Evolutionary conservation across 1,140 invertebrate species (phyloP), one percentile per base, ranked within the genome.

Genomic region (Trichonephila inaurata): DNA sequence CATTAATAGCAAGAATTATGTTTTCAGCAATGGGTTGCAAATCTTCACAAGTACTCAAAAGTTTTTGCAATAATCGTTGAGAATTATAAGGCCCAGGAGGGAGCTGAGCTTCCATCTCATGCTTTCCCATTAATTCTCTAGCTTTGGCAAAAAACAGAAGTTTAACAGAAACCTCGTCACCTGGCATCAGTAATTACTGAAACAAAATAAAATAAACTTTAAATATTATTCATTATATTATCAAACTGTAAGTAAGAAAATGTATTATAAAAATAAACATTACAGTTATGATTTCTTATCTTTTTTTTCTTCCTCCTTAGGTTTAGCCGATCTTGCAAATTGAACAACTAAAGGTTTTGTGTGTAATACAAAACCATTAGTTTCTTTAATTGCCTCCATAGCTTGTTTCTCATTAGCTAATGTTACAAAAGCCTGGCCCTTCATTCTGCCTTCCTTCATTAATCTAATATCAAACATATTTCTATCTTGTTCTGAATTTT

Each of bases 391-490:
- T 58, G 98, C 98, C 95, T 96, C 96, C 95, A 97, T 96, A 3
- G 98, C 98, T 95, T 97, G 96, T 89, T 96, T 96, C n/a, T 97
- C 96, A 95, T 96, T 97, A 93, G 97, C 97, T 85, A 99, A 96
- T 12, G 98, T 98, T 0, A 99, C 96, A 97, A 99, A 99, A 10
- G 98, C 98, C 96, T 99, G 98, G 0, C 98, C 98, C 96, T 99
- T 99, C 98, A 99, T 99, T 95, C 98, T 97, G 0, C 98, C 98
- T 95, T 98, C 98, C 95, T 98, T 98, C 98, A 99, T 98, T 3
- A 99, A 96, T 95, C 97, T 97, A n/a, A 99, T 97, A 96, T 98
- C 97, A 96, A 98, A 98, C 96, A 96, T 96, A 62, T 96, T 96
- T 94, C 96, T 96, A 94, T 96, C 96, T 87, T 96, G 95, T 94